phyloP scores from a whole-genome alignment of 2,888 invertebrate genomes.

The Vesta saturnalis region DNA sequence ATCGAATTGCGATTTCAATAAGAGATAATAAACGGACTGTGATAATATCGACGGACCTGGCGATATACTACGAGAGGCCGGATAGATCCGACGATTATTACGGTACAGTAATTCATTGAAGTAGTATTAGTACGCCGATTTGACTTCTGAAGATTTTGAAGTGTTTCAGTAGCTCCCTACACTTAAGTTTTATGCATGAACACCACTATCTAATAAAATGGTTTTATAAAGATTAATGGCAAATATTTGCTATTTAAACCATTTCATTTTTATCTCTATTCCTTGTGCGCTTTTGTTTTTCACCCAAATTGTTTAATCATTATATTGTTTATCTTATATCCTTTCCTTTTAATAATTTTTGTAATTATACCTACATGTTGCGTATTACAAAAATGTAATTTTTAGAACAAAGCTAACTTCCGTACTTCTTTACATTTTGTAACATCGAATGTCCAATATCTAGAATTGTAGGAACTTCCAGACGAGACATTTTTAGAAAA shows the following conservation, averaged over 20 bases:
- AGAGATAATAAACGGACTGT: constrained; percentile 12
- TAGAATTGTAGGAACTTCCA: too few species aligned
- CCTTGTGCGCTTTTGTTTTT: too few species aligned
- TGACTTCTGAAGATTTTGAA: constrained; percentile 47
- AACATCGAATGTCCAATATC: too few species aligned
- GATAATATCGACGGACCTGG: constrained; percentile 3
- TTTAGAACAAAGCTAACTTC: too few species aligned
- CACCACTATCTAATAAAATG: constrained; percentile 12
- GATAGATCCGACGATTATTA: constrained; percentile 42
- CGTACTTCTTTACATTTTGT: too few species aligned
- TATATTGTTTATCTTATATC: too few species aligned
- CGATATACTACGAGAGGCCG: constrained; percentile 1
- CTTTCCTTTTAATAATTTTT: too few species aligned
- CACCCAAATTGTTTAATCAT: too few species aligned
- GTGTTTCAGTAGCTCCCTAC: constrained; percentile 39
- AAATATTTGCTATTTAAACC: constrained; percentile 2
- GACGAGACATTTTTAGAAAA: too few species aligned
- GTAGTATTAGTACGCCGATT: constrained; percentile 51
- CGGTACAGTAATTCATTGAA: constrained; percentile 41
- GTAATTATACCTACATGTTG: too few species aligned
- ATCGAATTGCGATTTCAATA: neutral
- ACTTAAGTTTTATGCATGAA: constrained; percentile 13
- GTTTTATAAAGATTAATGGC: constrained; percentile 6
- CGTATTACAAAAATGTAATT: too few species aligned
- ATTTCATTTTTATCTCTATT: too few species aligned